Evolutionary conservation across 1,140 invertebrate species (phyloP), one percentile per base, ranked within the genome.

Genomic region (Parasteatoda tepidariorum): DNA sequence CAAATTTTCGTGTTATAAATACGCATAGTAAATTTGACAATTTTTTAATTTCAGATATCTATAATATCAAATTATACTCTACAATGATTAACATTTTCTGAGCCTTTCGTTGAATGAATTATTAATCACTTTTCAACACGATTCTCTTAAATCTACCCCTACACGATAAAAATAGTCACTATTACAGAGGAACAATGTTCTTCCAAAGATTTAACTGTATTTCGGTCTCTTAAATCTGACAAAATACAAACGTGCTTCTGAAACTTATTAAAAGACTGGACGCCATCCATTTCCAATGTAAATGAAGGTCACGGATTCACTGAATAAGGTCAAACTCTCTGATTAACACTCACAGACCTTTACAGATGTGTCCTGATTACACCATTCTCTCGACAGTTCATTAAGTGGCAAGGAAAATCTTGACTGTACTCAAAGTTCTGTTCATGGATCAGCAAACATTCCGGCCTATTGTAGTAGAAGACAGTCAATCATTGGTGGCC

Each of bases 361-460:
- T 67, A 67, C 66, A 78, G 73, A 64, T 26, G 24, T 38, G 75
- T 41, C 34, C 75, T 78, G 75, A 78, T 78, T 78, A 57, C 62
- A 11, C 24, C 30, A 26, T 24, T 71, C 38, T 48, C 38, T 48
- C 28, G 61, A 64, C 33, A 38, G 28, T 67, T 67, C 33, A 67
- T 67, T 67, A 67, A 34, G 64, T 22, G 24, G 33, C 28, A 15
- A 30, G 61, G 64, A 26, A 67, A 67, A 67, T 18, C n/a, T 38
- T 5, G 64, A 11, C 9, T 48, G 38, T 9, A 48, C 9, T 18
- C 38, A 48, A 4, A 18, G 38, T 34, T 67, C 41, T 30, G 64
- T 67, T 67, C 64, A 57, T 55, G 57, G 24, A 24, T 79, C 48
- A 7, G 78, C 78, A 82, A 82, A 82, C 78, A 82, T 24, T 55